phyloP scores from a whole-genome alignment of 2,113 vertebrate genomes.

The Vidua macroura region DNA sequence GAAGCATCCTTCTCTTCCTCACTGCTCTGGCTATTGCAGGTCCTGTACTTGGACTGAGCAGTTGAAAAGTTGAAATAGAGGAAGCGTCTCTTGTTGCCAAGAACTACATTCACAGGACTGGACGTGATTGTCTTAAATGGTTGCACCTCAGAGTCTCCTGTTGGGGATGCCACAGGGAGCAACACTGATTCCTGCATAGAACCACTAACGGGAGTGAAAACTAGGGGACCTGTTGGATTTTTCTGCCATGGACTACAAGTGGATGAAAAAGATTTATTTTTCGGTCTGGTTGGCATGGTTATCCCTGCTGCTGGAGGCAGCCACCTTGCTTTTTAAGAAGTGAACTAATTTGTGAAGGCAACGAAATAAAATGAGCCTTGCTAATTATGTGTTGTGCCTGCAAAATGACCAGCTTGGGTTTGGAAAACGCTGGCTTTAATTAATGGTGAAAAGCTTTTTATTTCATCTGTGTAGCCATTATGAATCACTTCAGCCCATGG shows the following conservation, averaged over 20 bases:
- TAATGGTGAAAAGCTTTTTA: constrained; percentile 36
- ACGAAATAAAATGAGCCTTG: background rate
- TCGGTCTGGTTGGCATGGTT: background rate
- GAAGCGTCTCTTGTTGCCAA: background rate
- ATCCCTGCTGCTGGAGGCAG: background rate
- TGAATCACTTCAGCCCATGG: background rate
- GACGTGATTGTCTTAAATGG: accelerated
- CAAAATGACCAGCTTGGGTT: background rate
- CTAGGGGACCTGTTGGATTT: background rate
- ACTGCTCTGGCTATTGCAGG: background rate
- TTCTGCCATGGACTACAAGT: background rate
- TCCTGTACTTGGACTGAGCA: background rate
- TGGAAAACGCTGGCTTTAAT: background rate
- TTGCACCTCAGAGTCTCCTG: background rate
- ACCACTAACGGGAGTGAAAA: background rate
- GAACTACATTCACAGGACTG: background rate
- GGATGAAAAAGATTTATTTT: background rate
- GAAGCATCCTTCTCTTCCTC: background rate
- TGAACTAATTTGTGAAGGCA: background rate
- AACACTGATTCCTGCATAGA: background rate
- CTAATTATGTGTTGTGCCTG: background rate
- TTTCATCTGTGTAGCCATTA: background rate
- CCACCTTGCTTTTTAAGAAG: background rate
- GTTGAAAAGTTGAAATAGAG: background rate
- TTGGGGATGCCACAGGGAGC: background rate